Percentiles rank a stretch among this genome's conserved stretches.
phyloP scores from a whole-genome alignment of 2,888 invertebrate species.

The Lamellibrachia columna region DNA sequence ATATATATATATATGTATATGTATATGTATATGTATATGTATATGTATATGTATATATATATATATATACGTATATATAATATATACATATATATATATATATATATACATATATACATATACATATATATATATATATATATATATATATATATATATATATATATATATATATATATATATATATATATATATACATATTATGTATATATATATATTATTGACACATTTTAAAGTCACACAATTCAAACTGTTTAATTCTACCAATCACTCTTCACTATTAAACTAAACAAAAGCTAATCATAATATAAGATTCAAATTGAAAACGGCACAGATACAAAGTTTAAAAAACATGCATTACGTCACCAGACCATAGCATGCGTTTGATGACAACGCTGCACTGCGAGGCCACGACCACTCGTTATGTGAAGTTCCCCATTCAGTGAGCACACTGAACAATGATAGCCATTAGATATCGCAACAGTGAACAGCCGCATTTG shows the following conservation, averaged over 20 bases:
- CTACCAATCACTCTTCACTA: neutral
- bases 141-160: neutral
- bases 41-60: neutral
- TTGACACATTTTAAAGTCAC: neutral
- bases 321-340: neutral
- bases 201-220: neutral
- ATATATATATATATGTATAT: neutral
- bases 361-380: neutral
- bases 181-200: neutral
- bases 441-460: neutral
- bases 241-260: neutral
- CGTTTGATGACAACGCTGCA: neutral
- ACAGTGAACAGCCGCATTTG: neutral
- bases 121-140: neutral
- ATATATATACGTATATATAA: too few relatives aligned
- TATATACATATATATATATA: neutral
- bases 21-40: too few relatives aligned
- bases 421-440: neutral
- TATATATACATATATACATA: neutral
- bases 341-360: neutral
- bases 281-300: neutral
- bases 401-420: neutral
- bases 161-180: neutral
- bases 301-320: neutral
- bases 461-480: neutral